phyloP scores from a whole-genome alignment of 1,140 invertebrate genomes.

The Drosophila sulfurigaster region DNA sequence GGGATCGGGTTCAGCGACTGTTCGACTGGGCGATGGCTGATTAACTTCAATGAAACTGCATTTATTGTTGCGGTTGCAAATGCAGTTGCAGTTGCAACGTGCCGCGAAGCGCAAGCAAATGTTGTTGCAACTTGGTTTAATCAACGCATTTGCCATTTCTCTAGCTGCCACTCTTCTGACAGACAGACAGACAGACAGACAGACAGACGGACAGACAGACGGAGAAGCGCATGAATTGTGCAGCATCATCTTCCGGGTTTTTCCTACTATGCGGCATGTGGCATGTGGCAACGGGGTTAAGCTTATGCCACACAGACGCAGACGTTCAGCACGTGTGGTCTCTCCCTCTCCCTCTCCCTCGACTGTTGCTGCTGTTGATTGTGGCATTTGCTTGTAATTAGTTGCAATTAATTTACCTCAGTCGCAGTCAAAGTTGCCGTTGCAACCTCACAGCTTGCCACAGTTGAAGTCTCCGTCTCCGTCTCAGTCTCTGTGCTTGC shows the following conservation, averaged over 20 bases:
- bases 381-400: constrained; percentile 59
- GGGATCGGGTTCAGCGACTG: constrained; percentile 64
- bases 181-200: constrained; percentile 12
- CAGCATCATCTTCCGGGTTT: constrained; percentile 75
- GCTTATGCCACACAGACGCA: constrained; percentile 28
- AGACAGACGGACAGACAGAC: constrained; percentile 7
- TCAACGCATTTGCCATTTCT: constrained; percentile 60
- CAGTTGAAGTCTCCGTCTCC: background rate
- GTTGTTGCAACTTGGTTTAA: constrained; percentile 67
- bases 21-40: constrained; percentile 55
- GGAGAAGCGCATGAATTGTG: constrained; percentile 25
- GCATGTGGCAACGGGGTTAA: constrained; percentile 6
- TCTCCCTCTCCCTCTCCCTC: constrained; percentile 7
- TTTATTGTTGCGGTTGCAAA: constrained; percentile 67
- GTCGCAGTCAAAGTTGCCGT: constrained; percentile 31
- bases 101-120: background rate
- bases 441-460: constrained; percentile 68
- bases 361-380: background rate
- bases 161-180: constrained; percentile 19
- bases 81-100: constrained; percentile 23
- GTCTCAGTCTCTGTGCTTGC: constrained; percentile 68
- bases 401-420: constrained; percentile 79
- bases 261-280: background rate
- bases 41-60: constrained; percentile 83
- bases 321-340: constrained; percentile 70